Evolutionary conservation across 1,140 invertebrate genomes (phyloP).

Genomic region (Apocrypta bakeri): DNA sequence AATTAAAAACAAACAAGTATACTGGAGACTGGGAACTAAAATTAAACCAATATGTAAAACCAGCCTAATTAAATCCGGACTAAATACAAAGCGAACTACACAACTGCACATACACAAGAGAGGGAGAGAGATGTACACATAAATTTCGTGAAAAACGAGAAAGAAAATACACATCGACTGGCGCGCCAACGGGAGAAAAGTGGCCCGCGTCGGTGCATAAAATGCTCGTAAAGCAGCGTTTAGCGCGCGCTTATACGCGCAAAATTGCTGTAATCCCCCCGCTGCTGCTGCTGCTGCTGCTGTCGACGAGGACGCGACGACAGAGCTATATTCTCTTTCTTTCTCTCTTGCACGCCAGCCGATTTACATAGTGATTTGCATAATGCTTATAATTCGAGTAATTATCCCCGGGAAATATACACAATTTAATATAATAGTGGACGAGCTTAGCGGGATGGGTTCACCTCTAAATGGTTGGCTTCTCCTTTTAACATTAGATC

Average conservation of each 20-base stretch:
- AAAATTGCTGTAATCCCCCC: constrained; percentile 71
- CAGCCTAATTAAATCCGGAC: not conserved
- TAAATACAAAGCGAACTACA: not conserved
- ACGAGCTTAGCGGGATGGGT: constrained; percentile 66
- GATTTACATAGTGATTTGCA: constrained; percentile 74
- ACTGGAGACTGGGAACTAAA: not conserved
- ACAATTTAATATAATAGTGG: constrained; percentile 74
- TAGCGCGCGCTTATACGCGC: constrained; percentile 67
- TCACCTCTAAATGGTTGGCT: constrained; percentile 54
- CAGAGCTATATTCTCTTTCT: not conserved
- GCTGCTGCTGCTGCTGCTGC: constrained; percentile 47
- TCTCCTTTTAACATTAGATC: constrained; percentile 29
- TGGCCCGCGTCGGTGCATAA: constrained; percentile 55
- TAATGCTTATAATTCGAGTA: constrained; percentile 75
- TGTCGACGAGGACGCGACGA: constrained; percentile 29
- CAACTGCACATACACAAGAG: no score
- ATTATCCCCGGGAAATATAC: constrained; percentile 74
- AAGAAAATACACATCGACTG: constrained; percentile 24
- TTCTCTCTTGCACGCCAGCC: constrained; percentile 17
- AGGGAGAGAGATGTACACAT: not conserved
- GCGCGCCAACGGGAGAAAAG: constrained; percentile 6
- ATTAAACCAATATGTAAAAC: not conserved
- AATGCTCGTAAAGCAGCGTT: constrained; percentile 67
- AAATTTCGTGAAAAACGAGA: constrained; percentile 47
- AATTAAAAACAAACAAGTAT: not conserved